Evolutionary conservation across 2,888 invertebrate genomes (phyloP), one percentile per base, ranked within the genome.

Genomic region (Ennomos fuscantarius): DNA sequence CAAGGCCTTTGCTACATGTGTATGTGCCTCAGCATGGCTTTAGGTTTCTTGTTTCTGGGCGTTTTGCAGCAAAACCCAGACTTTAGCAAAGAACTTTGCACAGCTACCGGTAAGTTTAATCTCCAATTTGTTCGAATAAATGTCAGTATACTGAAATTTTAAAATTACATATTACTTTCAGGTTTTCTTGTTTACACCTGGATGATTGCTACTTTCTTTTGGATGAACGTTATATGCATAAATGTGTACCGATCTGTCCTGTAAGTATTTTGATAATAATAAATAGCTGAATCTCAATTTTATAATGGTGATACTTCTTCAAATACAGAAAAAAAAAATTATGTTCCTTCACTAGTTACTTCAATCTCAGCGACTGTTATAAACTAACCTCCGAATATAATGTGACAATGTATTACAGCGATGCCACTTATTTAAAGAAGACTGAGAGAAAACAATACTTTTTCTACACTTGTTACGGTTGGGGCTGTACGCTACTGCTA

Each of bases 181-280:
- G 94, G 93, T 10, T 94, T 94, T 69, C 69, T 92, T 9, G 84
- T 94, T 8, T 94, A 94, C 73, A 93, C 93, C 63, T 93, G 94
- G 81, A 94, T 95, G 86, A 84, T 95, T 75, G 93, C 94, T 1
- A 93, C 94, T n/a, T 95, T 95, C 82, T 95, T 95, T 75, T 95
- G 95, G 95, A 86, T 95, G 82, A 95, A 95, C 72, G 89, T 95
- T 8, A 93, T 95, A 24, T 93, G 94, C 36, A 94, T 95, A 66
- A 95, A 96, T 74, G 93, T 95, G 51, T 95, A 94, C 91, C 92
- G 93, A 68, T 90, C 92, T 10, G 93, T 94, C 1, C 88, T 93
- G 95, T 95, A 86, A 94, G 95, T 93, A 43, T 46, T 12, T 32
- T 53, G 8, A 6, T 12, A n/a, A 36, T 37, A 24, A 24, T 24